Percentiles rank a stretch among this genome's conserved stretches.
Conservation (phyloP, 1,140 invertebrate species). For the Conus betulinus region DNA sequence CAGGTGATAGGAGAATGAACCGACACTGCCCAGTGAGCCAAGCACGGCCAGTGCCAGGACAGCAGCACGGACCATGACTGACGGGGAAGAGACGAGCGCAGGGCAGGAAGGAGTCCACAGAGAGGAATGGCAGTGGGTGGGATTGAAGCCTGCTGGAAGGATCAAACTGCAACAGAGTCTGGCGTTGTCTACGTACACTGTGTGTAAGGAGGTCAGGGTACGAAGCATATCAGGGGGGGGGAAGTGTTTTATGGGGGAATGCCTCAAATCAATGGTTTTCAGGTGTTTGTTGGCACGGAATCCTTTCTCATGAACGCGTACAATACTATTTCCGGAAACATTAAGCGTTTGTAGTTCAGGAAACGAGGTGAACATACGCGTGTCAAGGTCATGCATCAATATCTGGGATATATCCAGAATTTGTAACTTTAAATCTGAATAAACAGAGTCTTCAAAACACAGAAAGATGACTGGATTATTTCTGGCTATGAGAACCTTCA, state of each 20-base stretch:
- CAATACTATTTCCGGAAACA: constrained; percentile 2
- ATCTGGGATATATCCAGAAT: background rate
- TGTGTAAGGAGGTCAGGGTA: background rate
- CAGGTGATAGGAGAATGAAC: background rate
- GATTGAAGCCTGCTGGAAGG: background rate
- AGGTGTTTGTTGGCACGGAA: background rate
- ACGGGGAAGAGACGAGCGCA: background rate
- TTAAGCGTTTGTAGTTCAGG: constrained; percentile 1
- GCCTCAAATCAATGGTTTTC: background rate
- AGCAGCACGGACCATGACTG: background rate
- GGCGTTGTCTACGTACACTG: background rate
- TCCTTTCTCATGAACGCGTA: constrained; percentile 34
- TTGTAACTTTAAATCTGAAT: background rate
- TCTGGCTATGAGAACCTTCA: constrained; percentile 31
- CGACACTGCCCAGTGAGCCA: background rate
- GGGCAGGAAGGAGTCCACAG: background rate
- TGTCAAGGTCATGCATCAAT: background rate
- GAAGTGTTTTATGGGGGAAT: background rate
- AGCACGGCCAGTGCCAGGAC: background rate
- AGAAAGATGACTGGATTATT: constrained; percentile 28
- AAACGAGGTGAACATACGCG: background rate
- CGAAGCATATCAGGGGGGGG: background rate
- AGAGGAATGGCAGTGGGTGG: background rate
- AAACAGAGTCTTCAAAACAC: background rate
- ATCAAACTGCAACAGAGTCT: background rate